Base-by-base conservation (phyloP, 37 sponge, comb jelly and placozoan species). In the Beroe ovata region DNA sequence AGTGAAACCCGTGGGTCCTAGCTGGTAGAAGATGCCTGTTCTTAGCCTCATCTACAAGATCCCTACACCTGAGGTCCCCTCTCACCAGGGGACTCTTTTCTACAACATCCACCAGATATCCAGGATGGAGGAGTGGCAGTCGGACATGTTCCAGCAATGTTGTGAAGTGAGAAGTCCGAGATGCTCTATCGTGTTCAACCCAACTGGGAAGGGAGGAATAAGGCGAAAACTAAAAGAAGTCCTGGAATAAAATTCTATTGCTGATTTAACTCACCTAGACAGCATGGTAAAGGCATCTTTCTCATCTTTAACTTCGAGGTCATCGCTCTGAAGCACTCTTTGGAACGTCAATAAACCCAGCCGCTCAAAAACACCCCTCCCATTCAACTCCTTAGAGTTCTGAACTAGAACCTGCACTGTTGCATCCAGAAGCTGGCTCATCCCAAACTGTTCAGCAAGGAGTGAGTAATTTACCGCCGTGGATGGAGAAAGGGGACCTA, bases 21-120 rank as follows among this genome's bases (percentile, higher is more conserved):
- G 26, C 25, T 38, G 84, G 84, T n/a, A 77, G 84, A 19, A 77
- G 84, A 54, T 77, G 84, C 54, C 84, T 38, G 84, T 77, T 77
- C 54, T 77, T 77, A 39, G 54, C 84, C 38, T 77, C 84, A 42
- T 77, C 84, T 19, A 77, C 84, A 1, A 77, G 84, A 39, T 77
- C 84, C 47, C 84, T 39, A 36, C 84, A 77, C 84, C 33, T 3
- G 4, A 77, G 38, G 28, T 42, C 54, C 8, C 22, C 38, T 36
- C 38, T 77, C 2, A 77, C 84, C 26, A 36, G n/a, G 3, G 22
- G 0, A 1, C 23, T 32, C 11, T 8, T 39, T 54, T 77, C 84
- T 40, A 77, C 84, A 3, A 42, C 28, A 23, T 77, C 84, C 1
- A 77, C 84, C 20, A 77, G 84, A 25, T 77, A 77, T 1, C 38